phyloP scores from a whole-genome alignment of 2,113 vertebrate genomes.

The Tylochromis polylepis region DNA sequence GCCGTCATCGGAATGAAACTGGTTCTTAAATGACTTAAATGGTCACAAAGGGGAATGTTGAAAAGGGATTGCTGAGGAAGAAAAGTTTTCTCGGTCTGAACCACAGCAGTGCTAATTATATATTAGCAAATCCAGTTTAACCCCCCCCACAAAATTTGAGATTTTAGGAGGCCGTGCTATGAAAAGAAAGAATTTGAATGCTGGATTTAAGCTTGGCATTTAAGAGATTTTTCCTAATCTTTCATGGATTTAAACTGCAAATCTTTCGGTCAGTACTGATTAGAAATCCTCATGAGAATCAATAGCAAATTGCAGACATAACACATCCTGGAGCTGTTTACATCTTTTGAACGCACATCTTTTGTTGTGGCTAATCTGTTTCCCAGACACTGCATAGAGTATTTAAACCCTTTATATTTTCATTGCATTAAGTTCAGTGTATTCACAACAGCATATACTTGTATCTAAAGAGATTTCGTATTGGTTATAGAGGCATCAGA shows the following conservation, averaged over 20 bases:
- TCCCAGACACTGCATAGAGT: background rate
- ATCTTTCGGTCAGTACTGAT: background rate
- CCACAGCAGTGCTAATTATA: background rate
- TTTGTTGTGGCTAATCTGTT: background rate
- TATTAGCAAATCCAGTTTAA: background rate
- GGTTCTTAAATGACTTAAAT: background rate
- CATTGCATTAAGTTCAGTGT: background rate
- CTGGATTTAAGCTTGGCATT: background rate
- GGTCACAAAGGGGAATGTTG: background rate
- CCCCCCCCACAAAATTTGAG: too few relatives aligned
- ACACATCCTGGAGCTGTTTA: background rate
- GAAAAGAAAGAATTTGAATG: background rate
- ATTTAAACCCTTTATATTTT: background rate
- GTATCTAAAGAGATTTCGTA: background rate
- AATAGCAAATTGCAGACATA: background rate
- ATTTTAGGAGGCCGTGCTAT: background rate
- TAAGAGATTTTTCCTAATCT: background rate
- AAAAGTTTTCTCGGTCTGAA: background rate
- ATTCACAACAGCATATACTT: background rate
- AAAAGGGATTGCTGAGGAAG: background rate
- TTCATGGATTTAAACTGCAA: background rate
- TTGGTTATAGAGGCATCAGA: background rate
- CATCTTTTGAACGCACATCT: background rate
- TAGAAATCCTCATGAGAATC: background rate
- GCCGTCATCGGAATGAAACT: background rate